Evolutionary conservation across 2,888 invertebrate species (phyloP), one percentile per base, ranked within the genome.

Genomic region (Himalopsyche kuldschensis): DNA sequence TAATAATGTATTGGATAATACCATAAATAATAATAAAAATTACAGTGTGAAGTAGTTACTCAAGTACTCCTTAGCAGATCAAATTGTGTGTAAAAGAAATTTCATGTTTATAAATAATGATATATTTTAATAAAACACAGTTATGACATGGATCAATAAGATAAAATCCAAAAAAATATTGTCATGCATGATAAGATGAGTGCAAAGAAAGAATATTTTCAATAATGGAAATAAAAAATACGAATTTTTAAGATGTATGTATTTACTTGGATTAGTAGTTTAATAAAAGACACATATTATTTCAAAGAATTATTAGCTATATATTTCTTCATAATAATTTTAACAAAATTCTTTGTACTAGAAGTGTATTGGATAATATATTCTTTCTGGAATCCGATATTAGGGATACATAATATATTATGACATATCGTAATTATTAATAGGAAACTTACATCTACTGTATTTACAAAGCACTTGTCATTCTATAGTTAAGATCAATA

Each of bases 1-100:
- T 32, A 32, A 32, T n/a, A n/a, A n/a, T n/a, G n/a, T n/a, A n/a
- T 5, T 32, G 4, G 32, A 2, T 32, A 6, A 32, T 5, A 32
- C 32, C 32, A 32, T 32, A 32, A 32, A 32, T 6, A 32, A 6
- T 32, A 4, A 90, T 90, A 90, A 89, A 89, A 90, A 90, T 89
- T 91, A 89, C 90, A 90, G 24, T 89, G 35, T 17, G 32, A 32
- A 32, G 4, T 6, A 32, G 6, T 32, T 32, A 32, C 32, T 5
- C 32, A 32, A 32, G 1, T 5, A 32, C 32, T 32, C 4, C 32
- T 32, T 5, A 1, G 0, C 4, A 32, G 1, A 6, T 32, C 0
- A 32, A 32, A 4, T 2, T 32, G 32, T 6, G n/a, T n/a, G n/a
- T n/a, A n/a, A n/a, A n/a, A n/a, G n/a, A n/a, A n/a, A n/a, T n/a